phyloP scores from a whole-genome alignment of 2,113 vertebrate genomes.

The Gopherus flavomarginatus region DNA sequence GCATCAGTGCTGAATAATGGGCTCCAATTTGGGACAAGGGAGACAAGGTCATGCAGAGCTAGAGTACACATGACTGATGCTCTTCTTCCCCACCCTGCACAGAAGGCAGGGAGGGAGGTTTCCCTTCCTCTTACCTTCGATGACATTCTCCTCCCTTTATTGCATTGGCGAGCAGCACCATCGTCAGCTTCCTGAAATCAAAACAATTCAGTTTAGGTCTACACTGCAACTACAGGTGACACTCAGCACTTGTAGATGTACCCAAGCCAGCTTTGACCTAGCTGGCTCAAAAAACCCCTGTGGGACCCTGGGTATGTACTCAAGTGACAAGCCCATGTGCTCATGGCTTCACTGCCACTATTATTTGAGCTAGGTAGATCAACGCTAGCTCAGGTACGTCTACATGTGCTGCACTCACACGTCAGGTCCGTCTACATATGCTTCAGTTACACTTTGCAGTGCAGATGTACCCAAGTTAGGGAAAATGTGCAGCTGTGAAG shows the following conservation, averaged over 20 bases:
- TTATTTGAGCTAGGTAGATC: neutral
- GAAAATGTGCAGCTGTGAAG: neutral
- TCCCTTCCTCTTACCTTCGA: neutral
- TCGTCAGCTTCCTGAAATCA: neutral
- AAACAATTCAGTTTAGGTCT: neutral
- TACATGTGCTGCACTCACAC: too few relatives aligned
- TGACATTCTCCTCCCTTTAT: neutral
- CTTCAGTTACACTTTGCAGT: neutral
- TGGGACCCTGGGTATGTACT: neutral
- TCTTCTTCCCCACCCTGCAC: too few relatives aligned
- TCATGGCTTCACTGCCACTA: neutral
- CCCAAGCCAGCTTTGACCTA: neutral
- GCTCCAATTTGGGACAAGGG: neutral
- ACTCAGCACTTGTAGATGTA: neutral
- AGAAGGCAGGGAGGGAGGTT: neutral
- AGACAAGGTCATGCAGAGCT: neutral
- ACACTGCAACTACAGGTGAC: neutral
- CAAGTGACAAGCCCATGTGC: neutral
- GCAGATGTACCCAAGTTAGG: neutral
- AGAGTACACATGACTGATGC: neutral
- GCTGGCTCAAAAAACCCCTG: neutral
- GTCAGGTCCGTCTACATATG: neutral
- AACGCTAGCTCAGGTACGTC: too few relatives aligned
- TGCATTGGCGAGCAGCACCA: neutral
- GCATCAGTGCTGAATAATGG: neutral